Percentiles rank a stretch among this genome's conserved stretches.
phyloP scores from a whole-genome alignment of 2,888 invertebrate genomes.

The Epirrita christyi region DNA sequence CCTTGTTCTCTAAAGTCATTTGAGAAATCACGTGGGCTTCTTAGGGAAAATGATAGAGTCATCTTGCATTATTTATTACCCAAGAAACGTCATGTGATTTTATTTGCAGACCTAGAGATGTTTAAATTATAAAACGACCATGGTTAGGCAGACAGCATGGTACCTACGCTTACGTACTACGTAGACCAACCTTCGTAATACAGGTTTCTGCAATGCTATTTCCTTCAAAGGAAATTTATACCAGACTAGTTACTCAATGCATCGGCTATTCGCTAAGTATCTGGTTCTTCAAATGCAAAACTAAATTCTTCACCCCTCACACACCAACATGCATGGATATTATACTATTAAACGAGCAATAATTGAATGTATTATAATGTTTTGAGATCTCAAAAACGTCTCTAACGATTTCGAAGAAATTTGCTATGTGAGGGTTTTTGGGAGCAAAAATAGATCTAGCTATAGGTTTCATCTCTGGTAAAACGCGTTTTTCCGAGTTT shows the following conservation, averaged over 20 bases:
- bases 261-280: no score
- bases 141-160: conserved; percentile 36
- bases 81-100: background rate
- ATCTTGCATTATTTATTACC: background rate
- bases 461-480: no score
- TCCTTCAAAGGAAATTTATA: conserved; percentile 32
- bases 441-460: no score
- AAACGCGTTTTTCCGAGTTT: no score
- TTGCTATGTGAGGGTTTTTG: no score
- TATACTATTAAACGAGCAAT: no score
- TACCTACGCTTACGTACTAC: conserved; percentile 26
- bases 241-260: conserved; percentile 22
- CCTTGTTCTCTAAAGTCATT: background rate
- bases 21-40: background rate
- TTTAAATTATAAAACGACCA: conserved; percentile 12
- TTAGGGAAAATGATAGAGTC: background rate
- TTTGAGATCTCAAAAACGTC: no score
- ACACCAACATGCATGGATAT: no score
- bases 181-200: conserved; percentile 36
- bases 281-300: conserved; percentile 3
- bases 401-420: no score
- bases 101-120: conserved; percentile 13
- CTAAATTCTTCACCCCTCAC: no score
- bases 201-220: conserved; percentile 32
- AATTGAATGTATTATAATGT: no score